Base-by-base conservation (phyloP, 2,113 vertebrate genomes). In the Thomomys bottae region DNA sequence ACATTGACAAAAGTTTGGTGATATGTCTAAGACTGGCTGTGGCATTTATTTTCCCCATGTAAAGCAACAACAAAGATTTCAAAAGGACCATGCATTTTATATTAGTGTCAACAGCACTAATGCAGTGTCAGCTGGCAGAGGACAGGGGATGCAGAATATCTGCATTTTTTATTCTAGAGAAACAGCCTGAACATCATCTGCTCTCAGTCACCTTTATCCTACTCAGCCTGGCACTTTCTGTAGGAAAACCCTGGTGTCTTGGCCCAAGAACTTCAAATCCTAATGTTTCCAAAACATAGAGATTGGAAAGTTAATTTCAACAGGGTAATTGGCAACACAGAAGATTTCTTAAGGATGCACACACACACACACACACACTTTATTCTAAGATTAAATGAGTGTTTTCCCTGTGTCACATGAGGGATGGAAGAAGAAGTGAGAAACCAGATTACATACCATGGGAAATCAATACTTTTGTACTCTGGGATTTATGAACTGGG, bases 1-100 rank as follows among this genome's bases (percentile, higher is more conserved):
- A 68, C 88, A 71, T 84, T 84, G n/a, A 83, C 82, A 71, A 3
- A 80, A n/a, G 77, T 8, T 84, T 89, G 93, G 88, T 36, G 0
- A 17, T 8, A 10, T 36, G 89, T 95, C 80, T 70, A 63, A 71
- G 30, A 54, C 38, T 63, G 80, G 40, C 80, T 42, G 59, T 78
- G 79, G 38, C 88, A 88, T 68, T 91, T 71, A 2, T 40, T 92
- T 93, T 83, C 54, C 45, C 86, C 67, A 42, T 64, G 68, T 86
- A 63, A 93, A 83, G 87, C 80, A 96, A 59, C n/a, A 54, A 86
- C 77, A 85, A 90, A 67, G 49, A 90, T 92, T 93, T 88, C 71
- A 84, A 90, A 92, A 64, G 88, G 80, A 90, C 96, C 23, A 54
- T 90, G 77, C 67, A 81, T 91, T 95, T 91, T 68, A 70, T 42